Evolutionary conservation across 1,140 invertebrate species (phyloP).

Genomic region (Littorina saxatilis): DNA sequence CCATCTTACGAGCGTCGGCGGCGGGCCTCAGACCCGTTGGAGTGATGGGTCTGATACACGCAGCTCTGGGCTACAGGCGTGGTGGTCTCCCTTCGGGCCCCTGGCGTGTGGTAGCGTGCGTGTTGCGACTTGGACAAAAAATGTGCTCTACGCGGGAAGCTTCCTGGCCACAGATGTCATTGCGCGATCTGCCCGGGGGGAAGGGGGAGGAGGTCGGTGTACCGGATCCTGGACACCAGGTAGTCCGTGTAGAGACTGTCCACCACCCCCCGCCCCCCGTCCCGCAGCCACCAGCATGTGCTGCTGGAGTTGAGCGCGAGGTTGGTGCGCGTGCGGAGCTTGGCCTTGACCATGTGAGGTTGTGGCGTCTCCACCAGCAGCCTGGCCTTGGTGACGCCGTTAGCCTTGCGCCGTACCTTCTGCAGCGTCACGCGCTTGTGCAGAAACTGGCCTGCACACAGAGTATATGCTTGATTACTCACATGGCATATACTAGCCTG

Average conservation of each 20-base stretch:
- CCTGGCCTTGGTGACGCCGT: constrained; percentile 27
- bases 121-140: background rate
- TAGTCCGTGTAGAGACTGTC: constrained; percentile 34
- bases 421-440: constrained; percentile 27
- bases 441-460: constrained; percentile 40
- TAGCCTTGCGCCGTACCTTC: background rate
- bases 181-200: constrained; percentile 2
- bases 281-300: constrained; percentile 37
- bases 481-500: too few species aligned
- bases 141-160: constrained; percentile 2
- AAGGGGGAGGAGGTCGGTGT: background rate
- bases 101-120: background rate
- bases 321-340: constrained; percentile 27
- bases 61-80: background rate
- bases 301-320: constrained; percentile 7
- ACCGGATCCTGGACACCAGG: constrained; percentile 27
- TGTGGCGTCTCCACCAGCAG: constrained; percentile 20
- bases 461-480: too few species aligned
- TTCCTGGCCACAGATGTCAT: constrained; percentile 35
- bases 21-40: background rate
- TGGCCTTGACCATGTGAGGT: constrained; percentile 17
- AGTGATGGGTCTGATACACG: constrained; percentile 26
- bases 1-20: too few species aligned
- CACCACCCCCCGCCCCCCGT: constrained; percentile 27
- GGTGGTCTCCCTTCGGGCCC: background rate